Evolutionary conservation across 2,113 vertebrate species (phyloP).

Genomic region (Onychorhynchus coronatus): DNA sequence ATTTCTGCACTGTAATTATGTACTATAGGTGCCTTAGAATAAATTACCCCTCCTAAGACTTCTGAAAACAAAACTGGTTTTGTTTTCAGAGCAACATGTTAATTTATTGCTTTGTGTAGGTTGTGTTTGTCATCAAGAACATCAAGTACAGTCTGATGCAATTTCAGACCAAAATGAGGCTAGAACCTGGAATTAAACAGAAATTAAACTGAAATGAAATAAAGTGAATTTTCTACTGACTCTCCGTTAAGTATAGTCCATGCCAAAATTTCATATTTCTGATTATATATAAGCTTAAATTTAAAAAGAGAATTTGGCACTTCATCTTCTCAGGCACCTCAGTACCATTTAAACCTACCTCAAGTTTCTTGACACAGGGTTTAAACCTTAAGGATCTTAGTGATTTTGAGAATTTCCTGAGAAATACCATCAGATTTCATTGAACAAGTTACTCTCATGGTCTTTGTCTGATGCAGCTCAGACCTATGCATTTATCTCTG

Average conservation of each 20-base stretch:
- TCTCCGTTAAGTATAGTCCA: not conserved
- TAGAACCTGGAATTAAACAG: not conserved
- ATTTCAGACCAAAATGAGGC: not conserved
- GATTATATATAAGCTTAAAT: not conserved
- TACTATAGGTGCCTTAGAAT: not conserved
- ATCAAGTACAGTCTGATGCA: not conserved
- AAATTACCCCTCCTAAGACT: not conserved
- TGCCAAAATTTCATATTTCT: accelerated
- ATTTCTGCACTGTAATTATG: not conserved
- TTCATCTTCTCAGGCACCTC: accelerated
- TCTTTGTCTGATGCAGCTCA: not conserved
- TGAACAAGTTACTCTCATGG: not conserved
- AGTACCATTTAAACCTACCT: not conserved
- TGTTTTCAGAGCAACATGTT: not conserved
- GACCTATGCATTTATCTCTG: not conserved
- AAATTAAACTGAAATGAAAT: not conserved
- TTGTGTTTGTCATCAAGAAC: not conserved
- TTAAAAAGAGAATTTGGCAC: not conserved
- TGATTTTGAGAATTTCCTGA: not conserved
- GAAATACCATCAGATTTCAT: not conserved
- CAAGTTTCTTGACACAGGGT: accelerated
- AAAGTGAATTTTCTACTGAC: not conserved
- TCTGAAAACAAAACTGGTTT: not conserved
- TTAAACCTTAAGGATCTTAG: not conserved
- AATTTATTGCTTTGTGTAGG: not conserved